Base-by-base conservation (phyloP, 2,797 vertebrate genomes). In the Lindbergichthys nudifrons region DNA sequence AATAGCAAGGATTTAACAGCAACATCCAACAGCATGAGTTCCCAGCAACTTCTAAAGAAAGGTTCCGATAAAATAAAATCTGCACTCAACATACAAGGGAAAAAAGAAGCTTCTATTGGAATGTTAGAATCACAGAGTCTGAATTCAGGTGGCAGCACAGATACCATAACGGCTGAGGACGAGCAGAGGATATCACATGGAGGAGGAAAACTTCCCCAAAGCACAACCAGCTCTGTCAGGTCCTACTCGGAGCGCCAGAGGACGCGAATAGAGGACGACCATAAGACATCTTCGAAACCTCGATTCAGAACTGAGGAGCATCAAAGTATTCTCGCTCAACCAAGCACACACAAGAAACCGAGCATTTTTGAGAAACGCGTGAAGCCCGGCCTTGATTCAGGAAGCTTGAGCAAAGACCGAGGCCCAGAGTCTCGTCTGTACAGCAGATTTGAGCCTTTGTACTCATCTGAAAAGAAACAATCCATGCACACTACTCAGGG, bases 401-500 rank as follows among this genome's bases (percentile, higher is more conserved):
- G 36, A 10, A 91, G 92, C 72, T 82, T 85, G 23, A 82, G 87
- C 36, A 94, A 91, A 59, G 81, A 94, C 61, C 90, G 86, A 21
- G 79, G 92, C 32, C 70, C 71, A 0, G 95, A 96, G 39, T 94
- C 85, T 47, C 93, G 94, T 4, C 73, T 96, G 50, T 96, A 97
- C 48, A 98, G 96, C 86, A 95, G 96, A 67, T 97, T 95, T 84
- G 97, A 99, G 75, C 95, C 96, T 0, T 95, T 97, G 80, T 95
- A 86, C 76, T 95, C 94, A 16, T 70, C 94, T 5, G 97, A 98
- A 65, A 86, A 91, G 75, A 93, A 94, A 88, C 68, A 68, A 8
- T 52, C 85, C 13, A 15, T 59, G 5, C 58, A 46, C 46, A 6
- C 64, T 1, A 3, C 32, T 2, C 43, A 72, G 5, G 50, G 10